Conservation (phyloP, 2,113 vertebrate species). For the Mola mola region DNA sequence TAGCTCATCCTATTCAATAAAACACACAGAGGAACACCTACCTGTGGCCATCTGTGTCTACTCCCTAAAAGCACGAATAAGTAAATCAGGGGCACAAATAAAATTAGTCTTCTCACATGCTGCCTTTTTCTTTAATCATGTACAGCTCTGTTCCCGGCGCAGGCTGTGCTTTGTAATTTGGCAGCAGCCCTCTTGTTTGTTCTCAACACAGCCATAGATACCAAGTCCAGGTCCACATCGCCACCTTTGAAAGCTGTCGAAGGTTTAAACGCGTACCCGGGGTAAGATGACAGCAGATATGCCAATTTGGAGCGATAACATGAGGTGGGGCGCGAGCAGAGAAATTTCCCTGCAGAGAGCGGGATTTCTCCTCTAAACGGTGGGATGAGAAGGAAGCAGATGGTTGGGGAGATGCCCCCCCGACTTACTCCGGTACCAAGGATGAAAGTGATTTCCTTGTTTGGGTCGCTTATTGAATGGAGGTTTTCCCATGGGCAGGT, state of each 20-base stretch:
- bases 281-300: slow-evolving; percentile 41
- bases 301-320: slow-evolving; percentile 29
- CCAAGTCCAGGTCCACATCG: slow-evolving; percentile 58
- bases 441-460: slow-evolving; percentile 76
- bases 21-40: slow-evolving; percentile 6
- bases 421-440: slow-evolving; percentile 62
- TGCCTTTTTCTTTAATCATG: slow-evolving; percentile 62
- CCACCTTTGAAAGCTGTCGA: slow-evolving; percentile 43
- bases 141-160: slow-evolving; percentile 49
- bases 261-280: slow-evolving; percentile 53
- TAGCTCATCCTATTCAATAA: slow-evolving; percentile 25
- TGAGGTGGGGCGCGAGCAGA: slow-evolving; percentile 2
- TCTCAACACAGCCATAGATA: slow-evolving; percentile 50
- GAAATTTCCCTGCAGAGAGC: background rate
- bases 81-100: slow-evolving; percentile 46
- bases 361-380: slow-evolving; percentile 37
- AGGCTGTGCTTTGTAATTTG: slow-evolving; percentile 58
- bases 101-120: slow-evolving; percentile 41
- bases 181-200: slow-evolving; percentile 57
- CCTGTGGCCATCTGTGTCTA: background rate
- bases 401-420: slow-evolving; percentile 63
- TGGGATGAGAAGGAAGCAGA: slow-evolving; percentile 66
- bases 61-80: slow-evolving; percentile 29
- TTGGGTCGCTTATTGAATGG: slow-evolving; percentile 80
- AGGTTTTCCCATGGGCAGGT: slow-evolving; percentile 71